These are phyloP conservation scores for Malthinus seriepunctatus DNA, from an alignment of 2,888 invertebrate genomes.

Conservation along the genomic window DNA sequence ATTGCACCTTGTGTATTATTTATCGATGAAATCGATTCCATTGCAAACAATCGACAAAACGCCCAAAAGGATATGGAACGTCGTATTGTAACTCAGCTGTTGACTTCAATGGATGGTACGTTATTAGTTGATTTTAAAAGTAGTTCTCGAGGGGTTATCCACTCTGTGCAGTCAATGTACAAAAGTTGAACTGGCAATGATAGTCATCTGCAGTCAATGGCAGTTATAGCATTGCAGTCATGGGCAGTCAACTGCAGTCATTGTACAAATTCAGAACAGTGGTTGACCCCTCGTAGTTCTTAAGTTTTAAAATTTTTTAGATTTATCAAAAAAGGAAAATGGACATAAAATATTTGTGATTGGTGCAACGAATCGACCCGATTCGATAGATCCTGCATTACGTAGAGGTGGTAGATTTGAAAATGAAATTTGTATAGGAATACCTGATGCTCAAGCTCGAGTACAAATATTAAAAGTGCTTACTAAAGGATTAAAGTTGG, in stretches of 20 bases:
- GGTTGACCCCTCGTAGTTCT: no score
- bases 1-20: constrained; percentile 85
- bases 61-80: constrained; percentile 96
- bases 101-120: constrained; percentile 85
- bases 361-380: constrained; percentile 95
- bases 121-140: no score
- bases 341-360: constrained; percentile 77
- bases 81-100: constrained; percentile 90
- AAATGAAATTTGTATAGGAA: constrained; percentile 90
- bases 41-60: constrained; percentile 86
- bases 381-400: constrained; percentile 89
- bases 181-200: no score
- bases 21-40: constrained; percentile 97
- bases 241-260: no score
- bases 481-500: constrained; percentile 70
- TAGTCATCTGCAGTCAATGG: no score
- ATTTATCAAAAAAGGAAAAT: constrained; percentile 57
- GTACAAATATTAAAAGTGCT: constrained; percentile 76
- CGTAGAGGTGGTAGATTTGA: constrained; percentile 92
- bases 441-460: constrained; percentile 85
- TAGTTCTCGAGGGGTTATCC: not conserved
- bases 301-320: no score
- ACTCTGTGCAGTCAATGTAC: no score
- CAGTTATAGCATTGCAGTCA: no score
- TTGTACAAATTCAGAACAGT: no score